Conservation (phyloP, 1,140 invertebrate genomes). For the Eufriesea mexicana region DNA sequence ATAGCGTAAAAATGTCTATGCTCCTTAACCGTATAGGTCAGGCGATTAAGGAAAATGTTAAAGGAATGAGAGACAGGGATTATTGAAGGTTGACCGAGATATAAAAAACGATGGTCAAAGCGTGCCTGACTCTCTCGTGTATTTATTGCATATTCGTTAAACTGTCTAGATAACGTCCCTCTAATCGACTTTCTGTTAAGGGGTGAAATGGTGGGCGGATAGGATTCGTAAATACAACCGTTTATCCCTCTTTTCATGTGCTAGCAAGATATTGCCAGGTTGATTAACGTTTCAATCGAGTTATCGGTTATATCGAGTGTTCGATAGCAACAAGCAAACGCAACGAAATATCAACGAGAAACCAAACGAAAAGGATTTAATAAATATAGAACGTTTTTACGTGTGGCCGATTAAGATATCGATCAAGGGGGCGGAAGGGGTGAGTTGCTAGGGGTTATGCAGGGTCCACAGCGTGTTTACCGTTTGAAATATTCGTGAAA, state of each 20-base stretch:
- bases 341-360: not conserved
- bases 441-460: no score
- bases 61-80: conserved; percentile 10
- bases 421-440: not conserved
- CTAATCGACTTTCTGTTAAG: conserved; percentile 29
- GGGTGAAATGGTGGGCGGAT: not conserved
- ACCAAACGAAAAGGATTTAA: not conserved
- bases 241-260: conserved; percentile 38
- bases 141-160: conserved; percentile 23
- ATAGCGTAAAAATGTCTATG: conserved; percentile 27
- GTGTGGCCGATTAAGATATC: no score
- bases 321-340: not conserved
- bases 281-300: conserved; percentile 5
- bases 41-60: conserved; percentile 40
- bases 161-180: conserved; percentile 25
- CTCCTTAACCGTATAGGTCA: conserved; percentile 38
- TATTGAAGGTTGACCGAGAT: conserved; percentile 22
- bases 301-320: not conserved
- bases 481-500: not conserved
- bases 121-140: not conserved
- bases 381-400: not conserved
- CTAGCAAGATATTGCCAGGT: not conserved
- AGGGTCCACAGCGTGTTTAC: not conserved
- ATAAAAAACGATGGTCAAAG: conserved; percentile 28
- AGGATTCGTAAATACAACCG: conserved; percentile 40